A percentile compares a stretch with the other conserved stretches of the same genome.
phyloP scores from a whole-genome alignment of 2,797 vertebrate species.

The Propithecus perrieri region DNA sequence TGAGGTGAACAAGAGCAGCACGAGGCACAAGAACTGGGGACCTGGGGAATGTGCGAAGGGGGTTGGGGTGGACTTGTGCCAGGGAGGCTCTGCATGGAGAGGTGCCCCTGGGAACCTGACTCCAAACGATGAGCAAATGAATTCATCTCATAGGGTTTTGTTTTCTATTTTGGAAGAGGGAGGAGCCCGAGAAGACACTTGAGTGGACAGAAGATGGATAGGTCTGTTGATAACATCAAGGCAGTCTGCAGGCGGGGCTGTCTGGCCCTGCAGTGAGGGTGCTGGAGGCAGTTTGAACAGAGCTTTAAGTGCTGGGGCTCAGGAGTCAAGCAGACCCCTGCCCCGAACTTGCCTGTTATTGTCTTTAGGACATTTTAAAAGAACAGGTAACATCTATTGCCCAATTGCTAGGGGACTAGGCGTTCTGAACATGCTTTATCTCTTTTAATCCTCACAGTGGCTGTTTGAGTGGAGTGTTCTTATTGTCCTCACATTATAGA shows the following conservation, averaged over 20 bases:
- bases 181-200: background rate
- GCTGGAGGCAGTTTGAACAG: background rate
- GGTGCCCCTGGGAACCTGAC: background rate
- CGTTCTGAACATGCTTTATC: background rate
- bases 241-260: background rate
- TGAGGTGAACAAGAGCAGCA: background rate
- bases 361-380: background rate
- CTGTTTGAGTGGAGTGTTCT: background rate
- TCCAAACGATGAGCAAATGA: background rate
- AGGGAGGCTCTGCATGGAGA: background rate
- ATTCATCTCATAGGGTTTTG: background rate
- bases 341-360: background rate
- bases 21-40: no score
- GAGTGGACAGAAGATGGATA: background rate
- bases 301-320: background rate
- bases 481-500: background rate
- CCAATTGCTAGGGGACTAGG: background rate
- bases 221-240: background rate
- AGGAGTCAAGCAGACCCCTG: background rate
- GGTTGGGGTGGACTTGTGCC: background rate
- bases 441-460: background rate
- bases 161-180: background rate
- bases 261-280: accelerated
- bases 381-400: background rate
- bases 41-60: background rate